phyloP scores from a whole-genome alignment of 2,797 vertebrate species.

The Artibeus lituratus region DNA sequence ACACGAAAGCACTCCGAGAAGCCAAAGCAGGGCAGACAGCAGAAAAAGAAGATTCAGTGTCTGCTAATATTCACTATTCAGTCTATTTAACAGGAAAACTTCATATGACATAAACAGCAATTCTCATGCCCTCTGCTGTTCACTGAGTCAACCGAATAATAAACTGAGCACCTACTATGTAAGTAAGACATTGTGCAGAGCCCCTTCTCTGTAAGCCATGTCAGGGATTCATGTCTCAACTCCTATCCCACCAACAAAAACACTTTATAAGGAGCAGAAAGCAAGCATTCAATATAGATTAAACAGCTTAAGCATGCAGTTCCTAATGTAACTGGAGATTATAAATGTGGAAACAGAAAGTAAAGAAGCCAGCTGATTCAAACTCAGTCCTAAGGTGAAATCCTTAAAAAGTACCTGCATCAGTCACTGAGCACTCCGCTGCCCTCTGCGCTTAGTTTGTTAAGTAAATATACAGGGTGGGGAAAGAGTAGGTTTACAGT shows the following conservation, averaged over 20 bases:
- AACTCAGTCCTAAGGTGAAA: not conserved
- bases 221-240: not conserved
- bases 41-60: not conserved
- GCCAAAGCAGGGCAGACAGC: not conserved
- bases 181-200: not conserved
- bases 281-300: not conserved
- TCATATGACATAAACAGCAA: not conserved
- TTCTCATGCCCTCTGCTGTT: not conserved
- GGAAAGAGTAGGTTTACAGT: not conserved
- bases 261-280: not conserved
- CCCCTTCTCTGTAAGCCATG: not conserved
- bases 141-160: not conserved
- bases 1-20: not conserved
- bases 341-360: too few relatives aligned
- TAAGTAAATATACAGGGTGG: not conserved
- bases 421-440: not conserved
- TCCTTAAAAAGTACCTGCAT: not conserved
- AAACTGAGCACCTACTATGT: not conserved
- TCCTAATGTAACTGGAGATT: not conserved
- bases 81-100: not conserved
- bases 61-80: not conserved
- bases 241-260: not conserved
- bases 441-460: not conserved
- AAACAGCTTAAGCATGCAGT: not conserved
- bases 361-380: not conserved